phyloP scores from a whole-genome alignment of 2,113 vertebrate genomes.

The Trinectes maculatus region DNA sequence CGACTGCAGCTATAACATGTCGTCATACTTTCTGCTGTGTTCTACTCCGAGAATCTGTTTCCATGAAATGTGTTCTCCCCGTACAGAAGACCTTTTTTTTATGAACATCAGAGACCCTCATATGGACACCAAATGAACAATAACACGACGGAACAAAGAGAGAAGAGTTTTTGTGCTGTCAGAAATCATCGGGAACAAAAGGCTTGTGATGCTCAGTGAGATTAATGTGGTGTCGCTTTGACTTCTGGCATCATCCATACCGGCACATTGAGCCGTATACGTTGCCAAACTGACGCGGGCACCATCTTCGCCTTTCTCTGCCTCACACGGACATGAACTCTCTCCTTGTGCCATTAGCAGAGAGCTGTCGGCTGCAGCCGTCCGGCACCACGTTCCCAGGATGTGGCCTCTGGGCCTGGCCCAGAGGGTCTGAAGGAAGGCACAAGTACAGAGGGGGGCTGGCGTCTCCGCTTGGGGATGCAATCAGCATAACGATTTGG shows the following conservation, averaged over 20 bases:
- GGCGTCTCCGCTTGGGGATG: constrained; percentile 51
- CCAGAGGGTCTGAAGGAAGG: constrained; percentile 54
- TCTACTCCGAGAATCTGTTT: constrained; percentile 54
- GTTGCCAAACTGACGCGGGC: constrained; percentile 49
- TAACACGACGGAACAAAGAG: constrained; percentile 59
- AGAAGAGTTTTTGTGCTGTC: constrained; percentile 35
- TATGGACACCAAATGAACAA: constrained; percentile 71
- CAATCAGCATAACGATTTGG: constrained; percentile 45
- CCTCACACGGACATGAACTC: constrained; percentile 53
- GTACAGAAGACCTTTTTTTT: constrained; percentile 21
- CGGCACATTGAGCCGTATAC: constrained; percentile 14
- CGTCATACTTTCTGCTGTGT: constrained; percentile 28
- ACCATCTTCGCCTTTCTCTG: constrained; percentile 19
- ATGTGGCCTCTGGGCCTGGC: constrained; percentile 56
- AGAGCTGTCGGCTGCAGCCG: constrained; percentile 55
- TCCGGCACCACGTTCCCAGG: constrained; percentile 53
- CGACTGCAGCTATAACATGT: constrained; percentile 39
- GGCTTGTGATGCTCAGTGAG: constrained; percentile 37
- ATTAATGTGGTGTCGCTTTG: constrained; percentile 41
- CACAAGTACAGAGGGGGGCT: constrained; percentile 39
- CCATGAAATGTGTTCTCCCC: constrained; percentile 45
- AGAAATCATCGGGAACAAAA: constrained; percentile 30
- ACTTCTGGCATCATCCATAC: constrained; percentile 47
- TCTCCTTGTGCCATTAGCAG: constrained; percentile 56
- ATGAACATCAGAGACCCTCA: constrained; percentile 54